phyloP scores from a whole-genome alignment of 1,140 invertebrate genomes.

The Centruroides vittatus region DNA sequence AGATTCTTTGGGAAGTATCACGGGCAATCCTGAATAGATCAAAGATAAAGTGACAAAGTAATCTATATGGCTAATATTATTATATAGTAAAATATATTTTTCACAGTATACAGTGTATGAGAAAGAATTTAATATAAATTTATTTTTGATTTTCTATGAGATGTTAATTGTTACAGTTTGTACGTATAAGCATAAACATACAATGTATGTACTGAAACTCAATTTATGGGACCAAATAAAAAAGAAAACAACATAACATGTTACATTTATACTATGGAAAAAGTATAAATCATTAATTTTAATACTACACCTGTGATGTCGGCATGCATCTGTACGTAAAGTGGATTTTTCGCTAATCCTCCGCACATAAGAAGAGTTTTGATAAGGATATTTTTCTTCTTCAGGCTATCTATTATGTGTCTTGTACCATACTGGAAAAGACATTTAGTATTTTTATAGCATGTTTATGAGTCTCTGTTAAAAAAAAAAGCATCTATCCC shows the following conservation, averaged over 20 bases:
- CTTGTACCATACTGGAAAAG: slow-evolving; percentile 70
- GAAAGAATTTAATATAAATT: too few species aligned
- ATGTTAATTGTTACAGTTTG: too few species aligned
- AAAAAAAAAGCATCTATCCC: too few species aligned
- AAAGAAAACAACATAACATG: too few species aligned
- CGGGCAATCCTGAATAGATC: slow-evolving; percentile 23
- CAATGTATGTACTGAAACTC: too few species aligned
- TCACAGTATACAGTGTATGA: too few species aligned
- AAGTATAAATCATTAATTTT: background rate
- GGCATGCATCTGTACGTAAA: slow-evolving; percentile 73
- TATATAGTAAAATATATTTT: too few species aligned
- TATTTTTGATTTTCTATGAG: too few species aligned
- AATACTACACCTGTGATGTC: slow-evolving; percentile 39
- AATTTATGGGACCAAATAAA: too few species aligned
- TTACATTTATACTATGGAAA: background rate
- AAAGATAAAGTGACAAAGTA: background rate
- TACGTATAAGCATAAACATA: too few species aligned
- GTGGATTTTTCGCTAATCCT: slow-evolving; percentile 66
- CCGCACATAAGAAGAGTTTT: slow-evolving; percentile 68
- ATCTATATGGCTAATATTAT: too few species aligned
- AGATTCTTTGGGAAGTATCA: slow-evolving; percentile 36
- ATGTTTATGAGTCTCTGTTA: too few species aligned
- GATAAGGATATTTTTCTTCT: slow-evolving; percentile 42
- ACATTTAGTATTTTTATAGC: background rate
- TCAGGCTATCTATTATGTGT: slow-evolving; percentile 64